phyloP scores from a whole-genome alignment of 1,140 invertebrate genomes.

The Muscidifurax raptorellus region DNA sequence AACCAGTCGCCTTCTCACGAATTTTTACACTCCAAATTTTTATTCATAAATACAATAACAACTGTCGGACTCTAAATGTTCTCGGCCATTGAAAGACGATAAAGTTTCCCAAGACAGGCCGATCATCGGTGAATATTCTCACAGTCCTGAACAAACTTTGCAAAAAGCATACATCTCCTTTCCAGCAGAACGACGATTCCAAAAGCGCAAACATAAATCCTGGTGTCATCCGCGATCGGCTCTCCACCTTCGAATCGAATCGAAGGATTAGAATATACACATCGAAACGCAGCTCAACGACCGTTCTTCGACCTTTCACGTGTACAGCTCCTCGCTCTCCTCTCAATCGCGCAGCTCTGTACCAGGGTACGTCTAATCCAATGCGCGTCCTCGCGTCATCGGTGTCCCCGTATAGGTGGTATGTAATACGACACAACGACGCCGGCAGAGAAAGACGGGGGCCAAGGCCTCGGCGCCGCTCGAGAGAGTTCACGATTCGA shows the following conservation, averaged over 20 bases:
- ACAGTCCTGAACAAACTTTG: neutral
- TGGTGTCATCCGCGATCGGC: neutral
- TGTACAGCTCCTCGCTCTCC: neutral
- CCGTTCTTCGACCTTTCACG: neutral
- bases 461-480: conserved; percentile 47
- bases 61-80: neutral
- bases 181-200: neutral
- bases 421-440: neutral
- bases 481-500: conserved; percentile 38
- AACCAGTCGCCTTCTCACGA: too few species aligned
- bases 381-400: neutral
- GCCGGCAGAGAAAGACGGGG: conserved; percentile 11
- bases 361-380: neutral
- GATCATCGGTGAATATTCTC: neutral
- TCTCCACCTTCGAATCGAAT: neutral
- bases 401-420: neutral
- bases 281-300: neutral
- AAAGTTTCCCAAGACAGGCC: neutral
- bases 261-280: neutral
- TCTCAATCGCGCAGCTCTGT: neutral
- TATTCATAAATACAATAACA: neutral
- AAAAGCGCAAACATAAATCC: neutral
- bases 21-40: too few species aligned
- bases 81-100: neutral
- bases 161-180: neutral